Evolutionary conservation across 2,888 invertebrate genomes (phyloP).

Genomic region (Cryptosula pallasiana): DNA sequence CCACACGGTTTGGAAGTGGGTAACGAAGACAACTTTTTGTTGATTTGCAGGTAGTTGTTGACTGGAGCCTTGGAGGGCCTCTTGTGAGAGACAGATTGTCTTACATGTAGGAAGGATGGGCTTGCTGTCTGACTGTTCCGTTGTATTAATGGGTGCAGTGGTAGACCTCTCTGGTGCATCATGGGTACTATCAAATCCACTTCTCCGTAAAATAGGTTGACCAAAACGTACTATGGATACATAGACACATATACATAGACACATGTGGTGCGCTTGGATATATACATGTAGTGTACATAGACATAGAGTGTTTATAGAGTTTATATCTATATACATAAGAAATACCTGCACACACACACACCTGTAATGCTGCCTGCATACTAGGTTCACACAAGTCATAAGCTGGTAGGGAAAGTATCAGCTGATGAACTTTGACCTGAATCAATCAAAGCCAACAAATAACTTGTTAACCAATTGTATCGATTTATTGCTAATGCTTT

Average conservation of each 20-base stretch:
- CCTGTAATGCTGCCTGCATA: not conserved
- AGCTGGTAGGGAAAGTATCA: not conserved
- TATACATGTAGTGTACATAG: not conserved
- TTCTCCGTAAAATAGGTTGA: not conserved
- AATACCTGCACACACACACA: too few relatives aligned
- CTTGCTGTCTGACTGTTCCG: too few relatives aligned
- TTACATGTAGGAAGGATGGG: too few relatives aligned
- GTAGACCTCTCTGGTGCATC: constrained; percentile 6
- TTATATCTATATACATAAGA: too few relatives aligned
- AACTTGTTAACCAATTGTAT: too few relatives aligned
- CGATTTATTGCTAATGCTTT: too few relatives aligned
- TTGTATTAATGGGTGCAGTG: not conserved
- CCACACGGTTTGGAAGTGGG: not conserved
- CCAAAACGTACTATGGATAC: constrained; percentile 10
- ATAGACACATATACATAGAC: too few relatives aligned
- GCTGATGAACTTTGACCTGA: not conserved
- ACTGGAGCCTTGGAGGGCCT: too few relatives aligned
- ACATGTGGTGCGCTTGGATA: too few relatives aligned
- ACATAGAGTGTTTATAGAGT: not conserved
- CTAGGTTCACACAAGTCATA: not conserved
- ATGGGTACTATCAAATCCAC: not conserved
- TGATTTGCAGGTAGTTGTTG: not conserved
- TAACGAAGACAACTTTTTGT: not conserved
- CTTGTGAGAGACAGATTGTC: not conserved
- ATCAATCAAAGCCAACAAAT: too few relatives aligned